Base-by-base conservation (phyloP, 2,797 vertebrate species). In the Phataginus tetradactyla region DNA sequence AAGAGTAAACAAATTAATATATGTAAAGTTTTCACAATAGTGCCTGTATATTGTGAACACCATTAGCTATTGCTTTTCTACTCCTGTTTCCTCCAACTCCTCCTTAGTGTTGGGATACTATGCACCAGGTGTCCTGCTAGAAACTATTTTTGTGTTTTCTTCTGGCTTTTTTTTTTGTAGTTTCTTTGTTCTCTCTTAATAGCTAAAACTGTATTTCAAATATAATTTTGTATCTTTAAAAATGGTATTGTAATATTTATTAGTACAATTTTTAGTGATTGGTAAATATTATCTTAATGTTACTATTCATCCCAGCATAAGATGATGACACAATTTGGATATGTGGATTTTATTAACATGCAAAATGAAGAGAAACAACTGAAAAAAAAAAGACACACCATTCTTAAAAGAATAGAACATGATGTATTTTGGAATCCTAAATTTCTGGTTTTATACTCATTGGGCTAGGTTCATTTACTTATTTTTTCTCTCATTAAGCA, bases 141-240 rank as follows among this genome's bases (percentile, higher is more conserved):
- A 78, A 80, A 74, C 39, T 37, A 37, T 86, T 72, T 72, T 71
- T 90, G 37, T 74, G 15, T 77, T 83, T 93, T 49, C 23, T 88
- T 87, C 25, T 9, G 72, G 21, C 4, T 69, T 87, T 81, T 74
- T 55, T 49, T 89, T 83, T 74, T 53, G 11, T 4, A 14, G 25
- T 59, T 93, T 75, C 10, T 91, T 66, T 92, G 29, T 51, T 59
- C 21, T 91, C 72, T 72, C 66, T 68, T 79, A 87, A 66, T 61
- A 69, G 29, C 2, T 64, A 7, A 77, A 86, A 63, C 37, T 80
- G 21, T 55, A 92, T 27, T 63, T 34, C 79, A 94, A 64, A 78
- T 42, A 37, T 27, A 86, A 66, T 51, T 75, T 89, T 61, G 11
- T 83, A 23, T 81, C 13, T 88, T 90, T 95, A 86, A 90, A 90